Evolutionary conservation across 2,113 vertebrate genomes (phyloP).

Genomic region (Nicator chloris): DNA sequence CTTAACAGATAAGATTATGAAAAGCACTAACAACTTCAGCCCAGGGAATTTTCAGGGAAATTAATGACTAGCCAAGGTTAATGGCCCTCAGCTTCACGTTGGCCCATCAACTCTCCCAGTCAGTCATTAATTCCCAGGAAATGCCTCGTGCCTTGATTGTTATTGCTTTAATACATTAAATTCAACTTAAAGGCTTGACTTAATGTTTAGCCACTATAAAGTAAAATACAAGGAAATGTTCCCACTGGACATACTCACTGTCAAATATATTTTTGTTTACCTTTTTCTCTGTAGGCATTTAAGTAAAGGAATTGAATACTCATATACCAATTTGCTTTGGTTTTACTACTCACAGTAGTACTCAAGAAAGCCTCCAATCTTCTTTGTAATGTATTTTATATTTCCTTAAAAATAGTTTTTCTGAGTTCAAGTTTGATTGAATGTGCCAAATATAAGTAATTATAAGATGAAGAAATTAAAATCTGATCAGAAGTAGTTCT

Average conservation of each 20-base stretch:
- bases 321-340: slow-evolving; percentile 11
- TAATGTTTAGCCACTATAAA: slow-evolving; percentile 67
- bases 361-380: not conserved
- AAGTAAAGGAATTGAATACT: not conserved
- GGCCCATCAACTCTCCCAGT: slow-evolving; percentile 63
- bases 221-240: slow-evolving; percentile 60
- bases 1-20: slow-evolving; percentile 52
- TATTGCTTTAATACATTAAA: slow-evolving; percentile 73
- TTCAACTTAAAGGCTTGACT: slow-evolving; percentile 71
- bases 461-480: not conserved
- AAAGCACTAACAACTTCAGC: slow-evolving; percentile 54
- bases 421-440: not conserved
- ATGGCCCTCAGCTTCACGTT: slow-evolving; percentile 57
- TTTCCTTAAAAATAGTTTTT: not conserved
- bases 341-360: not conserved
- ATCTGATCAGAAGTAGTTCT: not conserved
- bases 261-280: slow-evolving; percentile 60
- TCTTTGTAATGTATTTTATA: not conserved
- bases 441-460: not conserved
- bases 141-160: slow-evolving; percentile 57
- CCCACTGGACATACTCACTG: slow-evolving; percentile 36
- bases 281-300: slow-evolving; percentile 50
- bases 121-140: slow-evolving; percentile 74
- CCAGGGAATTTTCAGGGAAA: slow-evolving; percentile 62
- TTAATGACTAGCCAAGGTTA: slow-evolving; percentile 70